Evolutionary conservation across 2,113 vertebrate genomes (phyloP), one percentile per base, ranked within the genome.

Genomic region (Chamaetylas fuelleborni): DNA sequence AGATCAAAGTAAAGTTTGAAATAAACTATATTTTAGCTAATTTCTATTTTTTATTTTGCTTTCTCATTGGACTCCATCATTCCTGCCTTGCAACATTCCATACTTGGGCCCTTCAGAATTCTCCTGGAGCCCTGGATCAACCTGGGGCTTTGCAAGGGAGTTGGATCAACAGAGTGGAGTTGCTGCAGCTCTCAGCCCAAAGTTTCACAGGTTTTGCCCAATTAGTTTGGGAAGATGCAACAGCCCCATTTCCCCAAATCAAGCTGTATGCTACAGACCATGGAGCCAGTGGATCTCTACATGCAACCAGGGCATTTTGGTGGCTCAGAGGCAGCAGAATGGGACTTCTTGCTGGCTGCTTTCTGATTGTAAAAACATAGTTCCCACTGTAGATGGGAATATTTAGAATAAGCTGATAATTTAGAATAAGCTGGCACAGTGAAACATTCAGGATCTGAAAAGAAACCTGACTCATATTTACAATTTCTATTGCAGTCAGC

Each of bases 381-480:
- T 12, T 92, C 26, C 23, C 14, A n/a, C 6, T 64, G 7, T 42
- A 13, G 57, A 5, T 48, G 24, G 29, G 29, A 48, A 48, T 74
- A 66, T 33, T 54, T 38, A 38, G n/a, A 54, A 62, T 72, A 64
- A 73, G 12, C 2, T 64, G 11, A 38, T 77, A 69, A 70, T 88
- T 88, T 62, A 66, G 23, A 80, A 70, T 82, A 65, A 78, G 3
- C 2, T 72, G 43, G 8, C 38, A 50, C 19, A 51, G 48, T 71
- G 28, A 56, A 95, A 91, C 19, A 31, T 60, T 81, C 40, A 67
- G 36, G 36, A 57, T 38, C 48, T 64, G 45, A 87, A 86, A 61
- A 67, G 73, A 89, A 89, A 76, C 50, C 42, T 61, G 62, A 88
- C 19, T 93, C 53, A 51, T 87, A 81, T 91, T 89, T 87, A 72